phyloP scores from a whole-genome alignment of 2,113 vertebrate genomes.

The Taxidea taxus region DNA sequence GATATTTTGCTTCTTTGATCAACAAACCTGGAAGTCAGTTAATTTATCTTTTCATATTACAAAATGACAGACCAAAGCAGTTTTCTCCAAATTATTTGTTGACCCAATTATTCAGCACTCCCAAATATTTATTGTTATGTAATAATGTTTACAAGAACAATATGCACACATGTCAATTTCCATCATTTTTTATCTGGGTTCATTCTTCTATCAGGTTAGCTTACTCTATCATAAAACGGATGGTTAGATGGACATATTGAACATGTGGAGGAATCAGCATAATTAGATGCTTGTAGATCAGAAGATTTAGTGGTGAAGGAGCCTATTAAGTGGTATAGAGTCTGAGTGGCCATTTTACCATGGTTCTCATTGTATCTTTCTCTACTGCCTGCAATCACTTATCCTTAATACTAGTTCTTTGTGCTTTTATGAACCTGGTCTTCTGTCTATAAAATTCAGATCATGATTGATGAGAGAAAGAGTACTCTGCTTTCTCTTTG shows the following conservation, averaged over 20 bases:
- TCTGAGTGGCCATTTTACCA: too few relatives aligned
- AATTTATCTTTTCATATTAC: background rate
- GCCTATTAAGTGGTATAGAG: background rate
- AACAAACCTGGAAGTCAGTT: background rate
- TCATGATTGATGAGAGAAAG: background rate
- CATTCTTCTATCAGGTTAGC: background rate
- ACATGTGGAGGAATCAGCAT: too few relatives aligned
- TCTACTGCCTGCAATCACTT: background rate
- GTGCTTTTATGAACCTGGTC: background rate
- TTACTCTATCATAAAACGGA: background rate
- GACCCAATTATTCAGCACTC: background rate
- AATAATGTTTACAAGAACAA: background rate
- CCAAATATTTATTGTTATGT: background rate
- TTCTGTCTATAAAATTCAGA: background rate
- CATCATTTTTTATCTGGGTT: background rate
- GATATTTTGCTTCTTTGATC: background rate
- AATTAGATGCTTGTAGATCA: background rate
- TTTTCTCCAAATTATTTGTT: background rate
- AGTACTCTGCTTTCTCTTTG: background rate
- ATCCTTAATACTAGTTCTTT: background rate
- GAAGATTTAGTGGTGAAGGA: background rate
- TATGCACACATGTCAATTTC: fast-evolving
- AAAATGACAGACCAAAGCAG: background rate
- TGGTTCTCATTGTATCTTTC: fast-evolving
- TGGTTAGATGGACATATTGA: background rate